phyloP scores from a whole-genome alignment of 2,888 invertebrate species.

The Altica lythri region DNA sequence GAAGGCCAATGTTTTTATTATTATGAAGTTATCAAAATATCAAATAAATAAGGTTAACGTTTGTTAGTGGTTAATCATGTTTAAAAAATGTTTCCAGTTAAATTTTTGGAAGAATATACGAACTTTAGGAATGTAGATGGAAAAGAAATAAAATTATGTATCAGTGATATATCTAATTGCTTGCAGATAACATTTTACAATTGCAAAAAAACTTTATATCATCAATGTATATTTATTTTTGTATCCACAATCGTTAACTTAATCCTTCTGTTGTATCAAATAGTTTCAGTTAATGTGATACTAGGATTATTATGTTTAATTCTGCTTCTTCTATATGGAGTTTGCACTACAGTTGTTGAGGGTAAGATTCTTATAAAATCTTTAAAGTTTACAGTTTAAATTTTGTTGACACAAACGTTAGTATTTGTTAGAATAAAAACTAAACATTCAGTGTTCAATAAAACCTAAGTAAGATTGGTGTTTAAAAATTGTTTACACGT shows the following conservation, averaged over 20 bases:
- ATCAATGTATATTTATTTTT: conserved; percentile 18
- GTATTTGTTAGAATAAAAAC: neutral
- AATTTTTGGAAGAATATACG: conserved; percentile 22
- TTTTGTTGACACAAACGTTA: neutral
- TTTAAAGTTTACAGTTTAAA: neutral
- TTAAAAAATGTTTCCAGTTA: conserved; percentile 27
- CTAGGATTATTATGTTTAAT: conserved; percentile 17
- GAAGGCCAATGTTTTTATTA: too few relatives aligned
- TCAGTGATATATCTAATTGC: conserved; percentile 19
- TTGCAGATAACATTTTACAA: conserved; percentile 14
- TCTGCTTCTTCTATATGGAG: conserved; percentile 10
- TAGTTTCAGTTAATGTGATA: conserved; percentile 19
- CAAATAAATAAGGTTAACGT: too few relatives aligned
- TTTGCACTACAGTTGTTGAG: conserved; percentile 19
- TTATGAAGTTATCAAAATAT: too few relatives aligned
- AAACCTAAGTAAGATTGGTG: neutral
- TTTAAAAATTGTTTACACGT: neutral
- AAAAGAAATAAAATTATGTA: conserved; percentile 19
- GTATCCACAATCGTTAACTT: conserved; percentile 12
- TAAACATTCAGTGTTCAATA: neutral
- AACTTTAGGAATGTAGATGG: conserved; percentile 25
- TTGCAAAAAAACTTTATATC: conserved; percentile 17
- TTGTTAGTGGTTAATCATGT: too few relatives aligned
- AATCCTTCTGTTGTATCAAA: conserved; percentile 6
- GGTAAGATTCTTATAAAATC: conserved; percentile 13